Conservation (phyloP, 2,888 invertebrate genomes). For the Xiphydria camelus region DNA sequence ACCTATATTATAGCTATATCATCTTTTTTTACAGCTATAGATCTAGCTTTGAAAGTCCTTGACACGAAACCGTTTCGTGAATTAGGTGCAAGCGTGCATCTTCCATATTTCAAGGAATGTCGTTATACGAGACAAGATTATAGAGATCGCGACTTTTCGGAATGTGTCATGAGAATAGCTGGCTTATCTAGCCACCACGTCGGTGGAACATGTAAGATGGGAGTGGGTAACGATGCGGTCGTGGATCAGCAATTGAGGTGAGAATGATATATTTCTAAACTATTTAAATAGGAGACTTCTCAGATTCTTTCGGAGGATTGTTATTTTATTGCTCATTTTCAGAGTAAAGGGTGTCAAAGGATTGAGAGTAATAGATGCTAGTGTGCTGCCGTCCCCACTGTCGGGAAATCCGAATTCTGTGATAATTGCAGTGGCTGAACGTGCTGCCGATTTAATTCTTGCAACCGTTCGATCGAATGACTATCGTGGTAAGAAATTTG, state of each 20-base stretch:
- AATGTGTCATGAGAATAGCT: constrained; percentile 67
- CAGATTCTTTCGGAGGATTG: not conserved
- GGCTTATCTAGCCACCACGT: constrained; percentile 78
- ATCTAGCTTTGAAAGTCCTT: constrained; percentile 62
- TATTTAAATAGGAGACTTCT: not conserved
- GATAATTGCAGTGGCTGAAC: constrained; percentile 68
- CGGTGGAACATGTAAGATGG: constrained; percentile 78
- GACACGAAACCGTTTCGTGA: constrained; percentile 63
- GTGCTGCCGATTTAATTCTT: constrained; percentile 65
- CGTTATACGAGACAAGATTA: constrained; percentile 60
- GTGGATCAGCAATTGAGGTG: constrained; percentile 71
- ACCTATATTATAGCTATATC: no score
- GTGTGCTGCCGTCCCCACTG: constrained; percentile 76
- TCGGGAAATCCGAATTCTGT: constrained; percentile 77
- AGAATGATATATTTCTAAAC: not conserved
- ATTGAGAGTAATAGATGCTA: constrained; percentile 78
- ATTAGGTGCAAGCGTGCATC: constrained; percentile 67
- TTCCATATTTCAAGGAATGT: constrained; percentile 69
- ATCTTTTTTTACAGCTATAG: constrained; percentile 67
- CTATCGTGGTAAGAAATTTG: no score
- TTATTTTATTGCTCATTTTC: constrained; percentile 30
- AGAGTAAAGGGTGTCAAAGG: constrained; percentile 69
- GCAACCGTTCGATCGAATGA: no score
- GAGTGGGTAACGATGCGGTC: constrained; percentile 61
- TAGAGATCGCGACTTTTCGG: constrained; percentile 62